Conservation (phyloP, 2,113 vertebrate genomes). For the Oryzias woworae region DNA sequence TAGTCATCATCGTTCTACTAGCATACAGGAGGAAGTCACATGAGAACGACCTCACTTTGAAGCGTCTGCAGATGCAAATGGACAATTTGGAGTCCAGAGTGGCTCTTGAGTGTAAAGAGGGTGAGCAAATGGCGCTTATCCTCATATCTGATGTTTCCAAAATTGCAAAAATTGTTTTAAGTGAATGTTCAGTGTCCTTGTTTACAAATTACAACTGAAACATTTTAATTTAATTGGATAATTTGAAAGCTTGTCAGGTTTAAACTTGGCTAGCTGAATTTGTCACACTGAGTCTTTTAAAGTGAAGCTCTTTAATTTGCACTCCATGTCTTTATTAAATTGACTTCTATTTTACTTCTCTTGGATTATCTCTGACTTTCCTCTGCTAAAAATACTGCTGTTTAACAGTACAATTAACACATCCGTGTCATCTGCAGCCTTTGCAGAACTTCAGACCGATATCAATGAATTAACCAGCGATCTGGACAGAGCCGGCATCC, state of each 20-base stretch:
- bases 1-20: constrained; percentile 94
- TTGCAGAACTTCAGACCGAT: constrained; percentile 96
- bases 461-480: constrained; percentile 98
- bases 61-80: constrained; percentile 99
- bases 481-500: constrained; percentile 93
- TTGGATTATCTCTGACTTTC: too few species aligned
- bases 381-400: neutral
- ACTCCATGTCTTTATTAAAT: too few species aligned
- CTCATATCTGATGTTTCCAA: too few species aligned
- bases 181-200: too few species aligned
- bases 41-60: constrained; percentile 96
- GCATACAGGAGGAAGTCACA: constrained; percentile 97
- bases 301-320: neutral
- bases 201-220: too few species aligned
- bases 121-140: constrained; percentile 61
- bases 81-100: constrained; percentile 97
- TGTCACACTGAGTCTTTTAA: neutral
- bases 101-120: constrained; percentile 97
- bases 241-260: too few species aligned
- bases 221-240: too few species aligned
- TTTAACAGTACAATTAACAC: constrained; percentile 7
- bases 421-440: constrained; percentile 75
- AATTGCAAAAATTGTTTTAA: too few species aligned
- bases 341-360: too few species aligned
- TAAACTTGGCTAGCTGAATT: too few species aligned